Base-by-base conservation (phyloP, 2,113 vertebrate species). In the Megaceryle torquata region DNA sequence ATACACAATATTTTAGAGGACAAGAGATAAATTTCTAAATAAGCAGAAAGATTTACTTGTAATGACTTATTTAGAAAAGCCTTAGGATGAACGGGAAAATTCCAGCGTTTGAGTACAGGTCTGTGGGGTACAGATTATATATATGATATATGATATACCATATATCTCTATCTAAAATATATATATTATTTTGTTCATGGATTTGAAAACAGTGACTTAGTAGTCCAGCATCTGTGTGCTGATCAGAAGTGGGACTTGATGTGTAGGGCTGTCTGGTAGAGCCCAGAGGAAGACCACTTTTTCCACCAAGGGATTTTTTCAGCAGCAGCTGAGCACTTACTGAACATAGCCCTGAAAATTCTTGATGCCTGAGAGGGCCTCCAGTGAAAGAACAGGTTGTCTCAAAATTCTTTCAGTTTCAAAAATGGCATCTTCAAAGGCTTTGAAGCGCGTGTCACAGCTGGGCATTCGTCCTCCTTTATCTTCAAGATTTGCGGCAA, bases 381-480 rank as follows among this genome's bases (percentile, higher is more conserved):
- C 20, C 63, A 97, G 26, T 93, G 94, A 78, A 70, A 96, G 82
- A 94, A 97, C 78, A 82, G 65, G 97, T 91, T 54, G 91, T 79
- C 87, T 95, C 86, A 99, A 94, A 83, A 94, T 80, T 31, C 96
- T 96, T 96, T 97, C 97, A 14, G 97, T 94, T 84, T 95, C 96
- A 68, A 96, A 96, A 85, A 98, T 80, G 93, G 98, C 96, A 46
- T 97, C 93, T 96, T 96, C 51, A 33, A 98, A 98, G 56, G 70
- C 86, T 91, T 97, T 97, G 76, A 95, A 94, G 44, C 81, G 87
- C 3, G n/a, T 60, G 78, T 95, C 90, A 75, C 97, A 97, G 91
- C 64, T 56, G 13, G 96, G 78, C 70, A 94, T 77, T 41, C 37
- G 91, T 88, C 93, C 75, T 82, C 93, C 97, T 96, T 93, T 96